Conservation (phyloP, 2,113 vertebrate genomes). For the Misgurnus anguillicaudatus region DNA sequence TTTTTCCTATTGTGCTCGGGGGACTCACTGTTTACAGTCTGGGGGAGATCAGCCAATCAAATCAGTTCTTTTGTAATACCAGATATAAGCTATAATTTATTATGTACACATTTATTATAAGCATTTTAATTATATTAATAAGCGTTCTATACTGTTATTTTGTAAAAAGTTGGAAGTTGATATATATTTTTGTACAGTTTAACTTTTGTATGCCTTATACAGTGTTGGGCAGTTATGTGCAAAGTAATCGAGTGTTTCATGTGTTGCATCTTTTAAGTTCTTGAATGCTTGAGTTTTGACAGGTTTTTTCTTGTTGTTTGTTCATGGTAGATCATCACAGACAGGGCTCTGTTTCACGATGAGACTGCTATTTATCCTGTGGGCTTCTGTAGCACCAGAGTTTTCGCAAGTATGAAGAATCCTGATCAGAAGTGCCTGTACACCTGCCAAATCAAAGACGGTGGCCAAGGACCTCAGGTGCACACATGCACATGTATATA, state of each 20-base stretch:
- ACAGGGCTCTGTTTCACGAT: conserved; percentile 84
- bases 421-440: conserved; percentile 85
- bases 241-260: no score
- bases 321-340: conserved; percentile 80
- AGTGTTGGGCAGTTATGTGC: no score
- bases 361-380: conserved; percentile 86
- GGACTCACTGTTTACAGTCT: conserved; percentile 88
- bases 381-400: conserved; percentile 87
- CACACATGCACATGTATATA: not conserved
- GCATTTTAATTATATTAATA: no score
- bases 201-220: no score
- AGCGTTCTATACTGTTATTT: no score
- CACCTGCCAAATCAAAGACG: conserved; percentile 90
- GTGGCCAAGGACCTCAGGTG: conserved; percentile 80
- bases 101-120: no score
- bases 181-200: no score
- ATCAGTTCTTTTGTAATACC: not conserved
- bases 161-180: no score
- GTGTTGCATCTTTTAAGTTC: no score
- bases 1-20: conserved; percentile 86
- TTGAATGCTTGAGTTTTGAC: no score
- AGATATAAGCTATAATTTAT: no score
- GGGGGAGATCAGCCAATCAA: conserved; percentile 78
- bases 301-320: not conserved
- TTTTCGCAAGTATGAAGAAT: conserved; percentile 81